Evolutionary conservation across 2,888 invertebrate species (phyloP), one percentile per base, ranked within the genome.

Genomic region (Parnassius mnemosyne): DNA sequence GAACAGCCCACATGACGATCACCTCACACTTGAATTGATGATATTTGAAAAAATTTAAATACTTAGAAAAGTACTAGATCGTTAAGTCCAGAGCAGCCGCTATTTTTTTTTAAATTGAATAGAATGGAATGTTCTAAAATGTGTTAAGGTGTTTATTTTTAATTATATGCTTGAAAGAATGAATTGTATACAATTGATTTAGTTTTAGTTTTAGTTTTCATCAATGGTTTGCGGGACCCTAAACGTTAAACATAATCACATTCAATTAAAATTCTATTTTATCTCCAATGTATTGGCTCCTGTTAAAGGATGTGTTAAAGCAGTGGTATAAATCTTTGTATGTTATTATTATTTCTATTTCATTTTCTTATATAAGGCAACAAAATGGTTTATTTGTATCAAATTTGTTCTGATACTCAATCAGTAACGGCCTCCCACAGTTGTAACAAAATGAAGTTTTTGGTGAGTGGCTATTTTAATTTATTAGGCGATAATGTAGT

Each of bases 361-460:
- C 5, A 46, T n/a, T 9, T 49, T 13, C 13, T 49, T 55, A 60
- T 60, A 49, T 60, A 60, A 55, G 44, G 42, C 20, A 43, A 50
- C 43, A 34, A 20, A 20, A 43, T 34, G 10, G 9, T 10, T 25
- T 12, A 43, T 50, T 56, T 55, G 34, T 52, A 3, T 57, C n/a
- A 20, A 50, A 34, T 34, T 34, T 7, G 34, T 34, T 34, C 34
- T 7, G 34, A 34, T 52, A 43, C n/a, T 43, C 20, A 12, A 43
- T 52, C 10, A 25, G 44, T 60, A 61, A 65, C 65, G 66, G 65
- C 66, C 68, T 65, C 56, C 12, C 55, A 11, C 3, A 9, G 43
- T 44, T n/a, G 63, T 67, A 69, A 54, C 69, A 76, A 68, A 61
- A 86, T 85, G 85, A 85, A 80, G 69, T 63, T 78, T 20, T 71